Evolutionary conservation across 2,888 invertebrate genomes (phyloP).

Genomic region (Mythimna loreyi): DNA sequence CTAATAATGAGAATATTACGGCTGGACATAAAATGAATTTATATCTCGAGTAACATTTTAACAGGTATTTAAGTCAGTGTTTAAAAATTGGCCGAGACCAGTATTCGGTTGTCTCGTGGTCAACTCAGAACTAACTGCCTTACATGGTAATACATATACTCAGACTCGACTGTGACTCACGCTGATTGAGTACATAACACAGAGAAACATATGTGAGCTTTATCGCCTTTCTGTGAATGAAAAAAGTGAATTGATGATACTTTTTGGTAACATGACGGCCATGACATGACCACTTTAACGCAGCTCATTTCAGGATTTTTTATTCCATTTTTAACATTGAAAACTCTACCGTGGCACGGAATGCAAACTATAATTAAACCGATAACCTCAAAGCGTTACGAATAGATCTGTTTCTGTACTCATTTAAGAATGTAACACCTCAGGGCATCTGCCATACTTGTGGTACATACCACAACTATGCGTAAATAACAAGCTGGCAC

Average conservation of each 20-base stretch:
- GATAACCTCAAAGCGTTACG: constrained; percentile 27
- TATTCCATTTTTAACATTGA: constrained; percentile 32
- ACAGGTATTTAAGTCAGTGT: constrained; percentile 19
- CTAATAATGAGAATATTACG: constrained; percentile 7
- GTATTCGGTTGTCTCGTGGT: constrained; percentile 60
- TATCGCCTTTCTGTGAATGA: constrained; percentile 59
- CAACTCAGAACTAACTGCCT: constrained; percentile 65
- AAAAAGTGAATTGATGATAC: constrained; percentile 29
- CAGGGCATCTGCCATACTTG: constrained; percentile 10
- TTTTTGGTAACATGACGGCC: constrained; percentile 16
- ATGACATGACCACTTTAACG: constrained; percentile 12
- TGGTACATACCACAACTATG: constrained; percentile 1
- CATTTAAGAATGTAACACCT: constrained; percentile 22
- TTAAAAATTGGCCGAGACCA: constrained; percentile 36
- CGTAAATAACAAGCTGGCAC: neutral
- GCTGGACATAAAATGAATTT: constrained; percentile 11
- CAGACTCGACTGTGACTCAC: constrained; percentile 74
- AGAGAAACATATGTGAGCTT: constrained; percentile 59
- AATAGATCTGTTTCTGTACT: constrained; percentile 29
- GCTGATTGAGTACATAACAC: constrained; percentile 71
- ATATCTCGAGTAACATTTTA: constrained; percentile 47
- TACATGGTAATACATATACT: constrained; percentile 79
- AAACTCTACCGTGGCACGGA: constrained; percentile 13
- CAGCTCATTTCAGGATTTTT: constrained; percentile 11
- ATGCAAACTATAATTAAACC: constrained; percentile 41